Conservation (phyloP, 2,113 vertebrate genomes). For the Heterocephalus glaber region DNA sequence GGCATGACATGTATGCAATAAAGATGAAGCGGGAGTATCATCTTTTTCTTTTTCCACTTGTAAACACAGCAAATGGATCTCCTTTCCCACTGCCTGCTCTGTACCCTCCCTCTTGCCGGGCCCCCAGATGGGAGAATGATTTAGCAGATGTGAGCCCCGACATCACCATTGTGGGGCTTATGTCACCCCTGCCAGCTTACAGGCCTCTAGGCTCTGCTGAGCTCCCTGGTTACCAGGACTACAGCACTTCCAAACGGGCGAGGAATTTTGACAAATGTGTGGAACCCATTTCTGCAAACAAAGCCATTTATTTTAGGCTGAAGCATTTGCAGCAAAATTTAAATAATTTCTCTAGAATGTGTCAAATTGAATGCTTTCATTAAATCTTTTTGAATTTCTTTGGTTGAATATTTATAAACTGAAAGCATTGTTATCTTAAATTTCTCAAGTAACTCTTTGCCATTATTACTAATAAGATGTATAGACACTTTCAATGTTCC, state of each 20-base stretch:
- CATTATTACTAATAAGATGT: neutral
- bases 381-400: constrained; percentile 36
- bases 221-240: neutral
- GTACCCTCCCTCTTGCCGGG: neutral
- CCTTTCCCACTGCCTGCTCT: neutral
- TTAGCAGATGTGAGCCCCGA: neutral
- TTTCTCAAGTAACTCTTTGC: constrained; percentile 23
- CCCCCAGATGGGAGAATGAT: neutral
- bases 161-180: neutral
- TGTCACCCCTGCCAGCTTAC: neutral
- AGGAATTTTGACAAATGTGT: constrained; percentile 23
- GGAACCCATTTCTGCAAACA: constrained; percentile 11
- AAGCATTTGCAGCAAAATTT: constrained; percentile 50
- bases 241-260: neutral
- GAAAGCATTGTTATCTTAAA: constrained; percentile 20
- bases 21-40: neutral
- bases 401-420: constrained; percentile 33
- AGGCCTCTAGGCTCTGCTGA: neutral
- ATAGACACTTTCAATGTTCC: neutral
- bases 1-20: neutral
- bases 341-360: constrained; percentile 58
- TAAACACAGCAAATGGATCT: neutral
- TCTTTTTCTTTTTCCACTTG: neutral
- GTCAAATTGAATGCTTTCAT: constrained; percentile 44
- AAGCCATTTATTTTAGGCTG: constrained; percentile 57